Base-by-base conservation (phyloP, 2,113 vertebrate genomes). In the Arizona elegans region DNA sequence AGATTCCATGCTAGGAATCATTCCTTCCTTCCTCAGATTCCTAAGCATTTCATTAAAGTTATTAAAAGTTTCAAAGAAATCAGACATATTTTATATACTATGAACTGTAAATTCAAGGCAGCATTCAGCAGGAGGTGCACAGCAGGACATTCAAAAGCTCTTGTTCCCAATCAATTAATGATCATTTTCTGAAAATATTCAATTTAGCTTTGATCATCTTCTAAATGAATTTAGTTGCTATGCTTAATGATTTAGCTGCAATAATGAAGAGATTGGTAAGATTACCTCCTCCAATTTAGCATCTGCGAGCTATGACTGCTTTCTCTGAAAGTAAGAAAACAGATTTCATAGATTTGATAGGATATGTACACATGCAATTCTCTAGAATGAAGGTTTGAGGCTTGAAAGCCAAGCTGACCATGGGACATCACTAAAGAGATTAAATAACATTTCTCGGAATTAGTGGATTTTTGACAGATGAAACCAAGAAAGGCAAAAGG, bases 111-210 rank as follows among this genome's bases (percentile, higher is more conserved):
- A 43, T 15, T 47, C 47, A 87, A 87, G 58, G 56, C 50, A 53
- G 15, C 21, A 23, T 50, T 53, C 47, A 90, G 47, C 56, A 70
- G n/a, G 81, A 19, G 38, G 38, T 47, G 70, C 55, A 54, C 93
- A 91, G 87, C 38, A 91, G 38, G 2, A 21, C 65, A 38, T 58
- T 92, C 56, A 23, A 54, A 62, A 62, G 81, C 93, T 95, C 29
- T 94, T 88, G 8, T 56, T 95, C 93, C 90, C 90, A 93, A 90
- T n/a, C 86, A 85, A 86, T 62, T 85, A 0, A 0, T 95, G 81
- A 62, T 50, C 90, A 85, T 95, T 93, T 91, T 92, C 23, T 65
- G 75, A 59, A 95, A 47, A 24, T 55, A 21, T 50, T 93, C 86
- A 59, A 15, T 58, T 95, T 87, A 91, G 9, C 55, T 59, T 93